A percentile compares a stretch with the other conserved stretches of the same genome.
These are phyloP conservation scores for Syrphus vitripennis DNA, from an alignment of 2,888 invertebrate genomes.

Conservation along the genomic window DNA sequence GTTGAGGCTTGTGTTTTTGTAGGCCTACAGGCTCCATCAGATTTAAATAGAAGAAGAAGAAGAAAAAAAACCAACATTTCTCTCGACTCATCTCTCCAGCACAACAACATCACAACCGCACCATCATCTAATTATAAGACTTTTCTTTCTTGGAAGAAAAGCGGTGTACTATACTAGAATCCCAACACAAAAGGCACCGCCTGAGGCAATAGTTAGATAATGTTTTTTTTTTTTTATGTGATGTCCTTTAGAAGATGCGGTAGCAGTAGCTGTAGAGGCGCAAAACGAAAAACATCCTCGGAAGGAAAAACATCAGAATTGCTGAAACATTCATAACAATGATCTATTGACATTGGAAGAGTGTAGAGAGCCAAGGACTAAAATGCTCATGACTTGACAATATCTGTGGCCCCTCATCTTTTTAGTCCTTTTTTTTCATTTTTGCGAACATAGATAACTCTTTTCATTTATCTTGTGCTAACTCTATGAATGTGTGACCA, in stretches of 20 bases:
- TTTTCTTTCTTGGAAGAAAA: conserved; percentile 19
- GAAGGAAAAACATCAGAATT: conserved; percentile 59
- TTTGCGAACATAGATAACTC: conserved; percentile 49
- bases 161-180: too few relatives aligned
- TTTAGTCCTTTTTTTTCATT: not conserved
- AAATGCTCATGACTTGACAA: conserved; percentile 62
- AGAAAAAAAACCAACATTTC: conserved; percentile 4
- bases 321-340: conserved; percentile 70
- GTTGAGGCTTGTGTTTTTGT: conserved; percentile 11
- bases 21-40: conserved; percentile 45
- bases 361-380: conserved; percentile 50
- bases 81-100: not conserved
- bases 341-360: conserved; percentile 64
- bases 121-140: conserved; percentile 65
- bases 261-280: not conserved
- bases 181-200: conserved; percentile 38
- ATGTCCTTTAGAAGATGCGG: not conserved
- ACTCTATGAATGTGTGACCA: conserved; percentile 45
- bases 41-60: not conserved
- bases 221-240: not conserved
- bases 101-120: conserved; percentile 38
- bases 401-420: conserved; percentile 14
- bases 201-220: conserved; percentile 43
- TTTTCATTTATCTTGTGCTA: conserved; percentile 54
- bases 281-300: conserved; percentile 24